Evolutionary conservation across 2,888 invertebrate genomes (phyloP), one percentile per base, ranked within the genome.

Genomic region (Ceraclea dissimilis): DNA sequence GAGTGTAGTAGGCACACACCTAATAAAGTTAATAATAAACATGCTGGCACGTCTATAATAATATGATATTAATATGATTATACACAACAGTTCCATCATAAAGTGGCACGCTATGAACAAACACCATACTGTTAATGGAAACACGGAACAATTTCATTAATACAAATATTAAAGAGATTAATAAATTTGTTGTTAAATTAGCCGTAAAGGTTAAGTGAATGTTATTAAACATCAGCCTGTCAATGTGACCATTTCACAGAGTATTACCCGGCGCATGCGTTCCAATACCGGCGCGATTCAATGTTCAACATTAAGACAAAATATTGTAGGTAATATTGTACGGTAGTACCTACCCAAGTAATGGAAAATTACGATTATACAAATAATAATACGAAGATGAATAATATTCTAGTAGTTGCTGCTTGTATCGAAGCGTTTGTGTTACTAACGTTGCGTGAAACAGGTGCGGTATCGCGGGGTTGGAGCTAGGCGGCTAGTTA

Each of bases 391-490:
- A 39, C 13, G 13, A 39, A 39, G 39, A 39, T 39, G 13, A 13
- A 39, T 39, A n/a, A n/a, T 13, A 39, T 4, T 39, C 13, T n/a
- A 39, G 39, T 16, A 13, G 39, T 39, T 39, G 39, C 39, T 16
- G 39, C 39, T 39, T 39, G 39, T 39, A 39, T 39, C 39, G 39
- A 13, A 13, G 39, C 39, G 16, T 39, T 47, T 47, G 47, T 47
- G 47, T 19, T 20, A 47, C 20, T 18, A 18, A 47, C n/a, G 47
- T 47, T 20, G 47, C 47, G 47, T 47, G 47, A 18, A 20, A 20
- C 19, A 20, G 47, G 20, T 13, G 47, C 19, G 47, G 47, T 47
- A 16, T 47, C 6, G 47, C 19, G 43, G 43, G 43, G 26, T 13
- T 31, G 13, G 13, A 39, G 39, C 39, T 39, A n/a, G 13, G 5